Conservation (phyloP, 2,888 invertebrate genomes). For the Nomada fabriciana region DNA sequence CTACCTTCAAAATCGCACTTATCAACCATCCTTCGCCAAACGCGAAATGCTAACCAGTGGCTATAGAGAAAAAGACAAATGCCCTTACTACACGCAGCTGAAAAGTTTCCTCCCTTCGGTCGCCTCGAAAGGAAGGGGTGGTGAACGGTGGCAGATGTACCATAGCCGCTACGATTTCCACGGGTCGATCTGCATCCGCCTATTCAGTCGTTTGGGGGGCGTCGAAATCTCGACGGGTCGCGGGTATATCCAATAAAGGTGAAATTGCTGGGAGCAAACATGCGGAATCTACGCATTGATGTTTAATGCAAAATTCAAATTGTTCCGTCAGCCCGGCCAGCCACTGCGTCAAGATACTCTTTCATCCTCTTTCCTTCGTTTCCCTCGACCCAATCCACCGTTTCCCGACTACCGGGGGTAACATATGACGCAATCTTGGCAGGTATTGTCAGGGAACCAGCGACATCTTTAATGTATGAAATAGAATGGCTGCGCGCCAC, state of each 20-base stretch:
- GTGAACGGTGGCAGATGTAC: too few relatives aligned
- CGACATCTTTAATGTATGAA: conserved; percentile 80
- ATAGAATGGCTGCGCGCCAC: conserved; percentile 60
- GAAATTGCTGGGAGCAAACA: conserved; percentile 77
- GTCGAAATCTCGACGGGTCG: conserved; percentile 43
- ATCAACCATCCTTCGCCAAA: too few relatives aligned
- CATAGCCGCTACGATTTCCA: not conserved
- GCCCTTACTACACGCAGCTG: too few relatives aligned
- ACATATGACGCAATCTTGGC: conserved; percentile 81
- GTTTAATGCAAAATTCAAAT: conserved; percentile 84
- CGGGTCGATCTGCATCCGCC: not conserved
- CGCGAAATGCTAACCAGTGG: too few relatives aligned
- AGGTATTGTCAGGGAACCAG: conserved; percentile 77
- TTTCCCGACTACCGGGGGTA: conserved; percentile 59
- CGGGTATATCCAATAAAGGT: conserved; percentile 77
- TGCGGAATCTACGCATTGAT: conserved; percentile 77
- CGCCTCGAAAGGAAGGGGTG: too few relatives aligned
- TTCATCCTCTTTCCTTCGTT: conserved; percentile 39
- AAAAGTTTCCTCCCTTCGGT: too few relatives aligned
- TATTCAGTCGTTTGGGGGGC: conserved; percentile 18
- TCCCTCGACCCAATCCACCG: conserved; percentile 40
- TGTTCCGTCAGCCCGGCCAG: conserved; percentile 62
- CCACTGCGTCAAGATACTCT: conserved; percentile 37
- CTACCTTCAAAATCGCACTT: too few relatives aligned
- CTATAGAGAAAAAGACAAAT: too few relatives aligned